Base-by-base conservation (phyloP, 2,888 invertebrate species). In the Heliconius hortense region DNA sequence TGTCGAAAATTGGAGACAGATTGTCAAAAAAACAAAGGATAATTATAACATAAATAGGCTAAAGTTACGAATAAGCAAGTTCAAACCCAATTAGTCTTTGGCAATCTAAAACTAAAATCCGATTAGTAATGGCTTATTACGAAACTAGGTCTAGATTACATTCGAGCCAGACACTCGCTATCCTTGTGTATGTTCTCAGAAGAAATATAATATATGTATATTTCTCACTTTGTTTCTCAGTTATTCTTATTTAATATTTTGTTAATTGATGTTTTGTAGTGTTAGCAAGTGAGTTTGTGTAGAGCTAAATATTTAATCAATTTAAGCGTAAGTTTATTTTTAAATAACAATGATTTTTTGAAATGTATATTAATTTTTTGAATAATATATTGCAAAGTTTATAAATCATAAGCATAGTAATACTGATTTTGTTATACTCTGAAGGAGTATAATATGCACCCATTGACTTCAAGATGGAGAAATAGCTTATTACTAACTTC, bases 41-140 rank as follows among this genome's bases (percentile, higher is more conserved):
- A 24, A 26, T 73, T 10, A 21, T 56, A 35, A 64, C 53, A 3
- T 43, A 66, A 73, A 24, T 43, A 59, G 59, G 67, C 13, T 59
- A 73, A 73, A 67, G 73, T 67, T 67, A 67, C 56, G 39, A 59
- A 73, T 73, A 59, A 69, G 63, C 70, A 74, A 74, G 64, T 70
- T 74, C 56, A 64, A 71, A 74, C 71, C 64, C 70, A 72, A 72
- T 75, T 66, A 66, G 59, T 56, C 31, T 70, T 53, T 64, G 73
- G 56, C 56, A 67, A 71, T 26, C 39, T 60, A 66, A 39, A 48
- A 8, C 72, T 43, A 13, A 63, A 76, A 63, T 72, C 68, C 68
- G 21, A 67, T 72, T 72, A 76, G 56, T 35, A 68, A 74, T 21
- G 53, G 74, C 26, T 73, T 72, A 76, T 76, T 68, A 72, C 53